phyloP scores from a whole-genome alignment of 2,888 invertebrate genomes.

The Cephonodes hylas region DNA sequence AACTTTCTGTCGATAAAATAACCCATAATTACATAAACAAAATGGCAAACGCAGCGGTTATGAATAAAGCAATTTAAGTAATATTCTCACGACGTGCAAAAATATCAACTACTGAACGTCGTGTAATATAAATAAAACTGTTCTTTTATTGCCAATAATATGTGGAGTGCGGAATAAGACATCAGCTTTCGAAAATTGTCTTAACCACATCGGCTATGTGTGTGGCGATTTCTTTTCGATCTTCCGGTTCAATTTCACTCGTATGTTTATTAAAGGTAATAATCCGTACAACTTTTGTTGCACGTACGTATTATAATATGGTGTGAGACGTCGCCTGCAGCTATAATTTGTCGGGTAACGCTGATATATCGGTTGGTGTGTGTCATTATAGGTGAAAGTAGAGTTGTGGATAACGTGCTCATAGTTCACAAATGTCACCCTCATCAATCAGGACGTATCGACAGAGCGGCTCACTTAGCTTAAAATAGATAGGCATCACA shows the following conservation, averaged over 20 bases:
- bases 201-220: slow-evolving; percentile 46
- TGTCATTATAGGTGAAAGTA: slow-evolving; percentile 61
- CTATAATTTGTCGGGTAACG: slow-evolving; percentile 52
- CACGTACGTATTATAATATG: slow-evolving; percentile 24
- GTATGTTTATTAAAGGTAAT: slow-evolving; percentile 45
- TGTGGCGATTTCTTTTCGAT: slow-evolving; percentile 63
- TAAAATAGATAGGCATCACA: not conserved
- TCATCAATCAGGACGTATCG: slow-evolving; percentile 16
- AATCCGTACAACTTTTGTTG: slow-evolving; percentile 42
- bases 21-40: not conserved
- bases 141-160: slow-evolving; percentile 37
- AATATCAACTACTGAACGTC: slow-evolving; percentile 16
- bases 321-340: slow-evolving; percentile 38
- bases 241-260: slow-evolving; percentile 67
- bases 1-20: not conserved
- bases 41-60: not conserved
- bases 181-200: slow-evolving; percentile 50
- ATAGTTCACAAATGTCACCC: slow-evolving; percentile 55
- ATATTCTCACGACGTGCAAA: slow-evolving; percentile 18
- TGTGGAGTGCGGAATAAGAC: slow-evolving; percentile 36
- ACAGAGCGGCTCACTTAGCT: slow-evolving; percentile 4
- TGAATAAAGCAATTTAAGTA: slow-evolving; percentile 10
- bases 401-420: slow-evolving; percentile 35
- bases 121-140: slow-evolving; percentile 34
- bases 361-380: slow-evolving; percentile 55